These are phyloP conservation scores for Carposina sasakii DNA, from an alignment of 1,140 invertebrate species.

Conservation along the genomic window DNA sequence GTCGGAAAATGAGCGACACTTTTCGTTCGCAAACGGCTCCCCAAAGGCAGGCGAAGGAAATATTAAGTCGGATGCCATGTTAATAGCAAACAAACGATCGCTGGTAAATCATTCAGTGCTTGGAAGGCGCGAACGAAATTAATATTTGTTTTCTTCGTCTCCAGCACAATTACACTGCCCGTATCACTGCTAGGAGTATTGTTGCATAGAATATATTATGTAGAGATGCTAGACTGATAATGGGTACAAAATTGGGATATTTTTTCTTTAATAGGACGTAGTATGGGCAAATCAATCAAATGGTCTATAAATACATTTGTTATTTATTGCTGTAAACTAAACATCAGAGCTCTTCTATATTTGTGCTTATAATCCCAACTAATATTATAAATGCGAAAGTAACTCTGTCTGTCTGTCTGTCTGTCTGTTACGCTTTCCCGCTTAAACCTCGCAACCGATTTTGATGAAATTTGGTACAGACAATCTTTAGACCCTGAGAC, in stretches of 20 bases:
- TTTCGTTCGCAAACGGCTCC: slow-evolving; percentile 25
- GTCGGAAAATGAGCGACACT: too few species aligned
- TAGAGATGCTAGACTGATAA: slow-evolving; percentile 6
- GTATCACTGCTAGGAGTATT: slow-evolving; percentile 52
- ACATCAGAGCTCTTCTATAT: background rate
- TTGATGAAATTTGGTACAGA: too few species aligned
- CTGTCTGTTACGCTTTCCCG: too few species aligned
- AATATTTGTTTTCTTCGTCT: slow-evolving; percentile 64
- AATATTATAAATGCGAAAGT: too few species aligned
- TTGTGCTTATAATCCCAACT: too few species aligned
- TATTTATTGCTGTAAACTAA: background rate
- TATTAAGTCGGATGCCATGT: slow-evolving; percentile 32
- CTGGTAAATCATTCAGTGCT: slow-evolving; percentile 9
- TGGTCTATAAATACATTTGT: background rate
- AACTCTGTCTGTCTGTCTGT: too few species aligned
- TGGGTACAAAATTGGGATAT: background rate
- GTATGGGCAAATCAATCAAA: background rate
- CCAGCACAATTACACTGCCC: slow-evolving; percentile 49
- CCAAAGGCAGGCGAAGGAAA: slow-evolving; percentile 24
- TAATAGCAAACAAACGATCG: slow-evolving; percentile 43
- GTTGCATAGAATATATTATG: slow-evolving; percentile 32
- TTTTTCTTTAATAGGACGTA: background rate
- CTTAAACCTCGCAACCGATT: too few species aligned
- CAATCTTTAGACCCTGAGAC: too few species aligned
- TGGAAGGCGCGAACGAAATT: slow-evolving; percentile 51